Conservation (phyloP, 2,113 vertebrate species). For the Ictalurus punctatus region DNA sequence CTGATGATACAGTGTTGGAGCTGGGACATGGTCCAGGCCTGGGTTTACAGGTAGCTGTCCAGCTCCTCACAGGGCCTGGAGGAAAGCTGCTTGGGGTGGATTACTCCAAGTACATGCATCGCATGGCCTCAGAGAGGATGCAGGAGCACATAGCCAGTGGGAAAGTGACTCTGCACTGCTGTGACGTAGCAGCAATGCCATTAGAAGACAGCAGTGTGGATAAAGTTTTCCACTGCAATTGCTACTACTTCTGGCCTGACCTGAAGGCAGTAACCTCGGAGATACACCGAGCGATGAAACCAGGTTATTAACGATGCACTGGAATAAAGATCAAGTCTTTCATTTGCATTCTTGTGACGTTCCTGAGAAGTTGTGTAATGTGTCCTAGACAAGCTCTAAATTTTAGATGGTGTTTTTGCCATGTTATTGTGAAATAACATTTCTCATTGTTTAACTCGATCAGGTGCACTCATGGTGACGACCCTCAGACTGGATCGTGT, state of each 20-base stretch:
- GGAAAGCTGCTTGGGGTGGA: conserved; percentile 71
- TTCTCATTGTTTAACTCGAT: background rate
- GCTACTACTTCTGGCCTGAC: conserved; percentile 78
- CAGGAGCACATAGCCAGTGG: conserved; percentile 59
- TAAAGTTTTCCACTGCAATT: conserved; percentile 76
- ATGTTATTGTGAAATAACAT: background rate
- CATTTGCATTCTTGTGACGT: background rate
- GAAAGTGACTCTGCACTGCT: conserved; percentile 64
- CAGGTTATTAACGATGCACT: conserved; percentile 58
- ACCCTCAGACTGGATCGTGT: conserved; percentile 56
- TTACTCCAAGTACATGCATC: conserved; percentile 72
- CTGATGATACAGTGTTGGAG: conserved; percentile 68
- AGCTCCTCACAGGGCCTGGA: conserved; percentile 57
- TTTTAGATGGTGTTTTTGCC: background rate
- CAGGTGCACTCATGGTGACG: conserved; percentile 69
- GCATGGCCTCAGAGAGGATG: conserved; percentile 61
- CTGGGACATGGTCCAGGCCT: conserved; percentile 70
- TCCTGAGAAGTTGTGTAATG: background rate
- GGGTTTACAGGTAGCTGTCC: conserved; percentile 62
- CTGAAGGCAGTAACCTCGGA: conserved; percentile 61
- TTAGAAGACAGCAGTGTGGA: conserved; percentile 66
- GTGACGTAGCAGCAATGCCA: conserved; percentile 67
- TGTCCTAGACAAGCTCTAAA: background rate
- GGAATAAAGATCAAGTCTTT: background rate
- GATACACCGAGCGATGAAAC: conserved; percentile 73